Evolutionary conservation across 2,888 invertebrate genomes (phyloP), one percentile per base, ranked within the genome.

Genomic region (Endotricha flammealis): DNA sequence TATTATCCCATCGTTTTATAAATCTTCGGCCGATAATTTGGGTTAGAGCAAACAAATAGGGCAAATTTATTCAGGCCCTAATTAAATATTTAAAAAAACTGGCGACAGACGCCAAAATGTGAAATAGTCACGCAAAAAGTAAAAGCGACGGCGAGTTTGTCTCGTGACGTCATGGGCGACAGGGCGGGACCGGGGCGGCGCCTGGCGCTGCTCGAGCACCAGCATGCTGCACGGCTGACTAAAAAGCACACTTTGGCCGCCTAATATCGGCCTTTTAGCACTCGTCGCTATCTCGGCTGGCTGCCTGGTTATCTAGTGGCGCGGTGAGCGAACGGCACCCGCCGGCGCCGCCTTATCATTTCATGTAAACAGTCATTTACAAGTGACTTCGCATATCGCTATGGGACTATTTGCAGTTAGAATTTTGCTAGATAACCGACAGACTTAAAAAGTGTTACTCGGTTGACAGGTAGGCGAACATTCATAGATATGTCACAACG

Each of bases 31-130:
- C 54, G 56, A 66, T 66, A 65, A 64, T 68, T 66, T 64, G 44
- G 44, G 52, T 48, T 57, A 68, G 60, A 55, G 49, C 44, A 66
- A 69, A 74, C 76, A 78, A 76, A 75, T 65, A 73, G 71, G 72
- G 57, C 62, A 66, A 73, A 75, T 74, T 72, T 72, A 54, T 68
- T 54, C 63, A 64, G 66, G 60, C 64, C 77, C 77, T 79, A 80
- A 85, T 83, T 80, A 83, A 63, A 80, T 73, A 79, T 60, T 49
- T 50, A 69, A 70, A 74, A 34, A 86, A 83, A 76, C 70, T 67
- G 82, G 82, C 85, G 85, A 79, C 83, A 73, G 80, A 74, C 81
- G 73, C 76, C 75, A 77, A 81, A 79, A 78, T 74, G 73, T 69
- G 74, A 70, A 73, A 71, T 67, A 66, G 70, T 64, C 65, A 63